Base-by-base conservation (phyloP, 2,888 invertebrate species). In the Lycia hirtaria region DNA sequence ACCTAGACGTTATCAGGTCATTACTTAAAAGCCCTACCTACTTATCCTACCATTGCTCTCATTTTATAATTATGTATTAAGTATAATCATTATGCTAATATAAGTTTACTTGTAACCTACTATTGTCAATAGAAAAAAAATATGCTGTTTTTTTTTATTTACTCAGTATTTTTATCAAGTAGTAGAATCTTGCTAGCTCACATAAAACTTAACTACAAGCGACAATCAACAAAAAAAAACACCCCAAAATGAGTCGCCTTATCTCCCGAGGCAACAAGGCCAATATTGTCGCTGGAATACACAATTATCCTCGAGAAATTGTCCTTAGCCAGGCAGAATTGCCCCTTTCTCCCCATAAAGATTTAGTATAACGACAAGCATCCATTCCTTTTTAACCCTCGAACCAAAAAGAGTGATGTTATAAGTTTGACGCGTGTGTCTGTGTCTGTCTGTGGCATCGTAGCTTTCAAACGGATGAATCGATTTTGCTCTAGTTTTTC, bases 231-330 rank as follows among this genome's bases (percentile, higher is more conserved):
- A 54, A 56, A 61, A 54, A 56, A 61, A 68, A 69, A 74, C 62
- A 60, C 67, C 67, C 65, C 65, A 63, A 75, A 69, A 69, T 63
- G 49, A 62, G 53, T 68, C 67, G 68, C 70, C 70, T 75, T 59
- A 59, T 69, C 73, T 68, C 55, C 43, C 57, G 69, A 67, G 58
- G 62, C 55, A 60, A 59, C 33, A 52, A 30, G 41, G 62, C 58
- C 66, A 71, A 71, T 69, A 69, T 68, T 67, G 60, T 22, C 38
- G 56, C 54, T 58, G 65, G 65, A 70, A 69, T 66, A 74, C 69
- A 75, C 69, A 76, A 77, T 77, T 75, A 77, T 74, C 69, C 60
- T 57, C 55, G 45, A 30, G 67, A 66, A 74, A 77, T 77, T 74
- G 78, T 73, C 73, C 72, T 72, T 67, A 73, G 65, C 65, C 64